Conservation (phyloP, 2,113 vertebrate species). For the Cardinalis cardinalis region DNA sequence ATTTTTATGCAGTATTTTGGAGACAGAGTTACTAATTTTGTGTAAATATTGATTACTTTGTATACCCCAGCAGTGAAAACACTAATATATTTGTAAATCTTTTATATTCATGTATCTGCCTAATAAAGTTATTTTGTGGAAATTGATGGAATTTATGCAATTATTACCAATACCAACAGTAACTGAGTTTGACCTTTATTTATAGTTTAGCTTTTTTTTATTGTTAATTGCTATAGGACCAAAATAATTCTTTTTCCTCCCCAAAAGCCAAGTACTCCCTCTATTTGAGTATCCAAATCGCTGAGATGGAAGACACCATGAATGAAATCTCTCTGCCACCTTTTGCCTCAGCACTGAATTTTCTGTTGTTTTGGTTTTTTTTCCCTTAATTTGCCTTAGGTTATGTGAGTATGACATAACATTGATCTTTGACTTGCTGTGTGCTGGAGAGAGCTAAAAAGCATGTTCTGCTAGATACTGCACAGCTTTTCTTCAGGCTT, state of each 20-base stretch:
- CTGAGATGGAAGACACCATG: not conserved
- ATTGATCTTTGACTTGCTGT: not conserved
- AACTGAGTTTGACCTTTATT: not conserved
- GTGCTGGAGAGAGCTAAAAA: not conserved
- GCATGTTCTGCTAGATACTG: not conserved
- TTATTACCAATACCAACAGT: not conserved
- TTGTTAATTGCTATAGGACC: not conserved
- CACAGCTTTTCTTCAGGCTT: not conserved
- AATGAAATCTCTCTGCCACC: not conserved
- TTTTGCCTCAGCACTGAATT: not conserved
- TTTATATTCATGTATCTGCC: constrained; percentile 39
- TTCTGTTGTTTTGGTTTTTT: not conserved
- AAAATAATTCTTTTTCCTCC: not conserved
- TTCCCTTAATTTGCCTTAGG: not conserved
- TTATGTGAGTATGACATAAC: accelerated
- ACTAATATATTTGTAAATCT: constrained; percentile 61
- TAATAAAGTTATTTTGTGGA: constrained; percentile 74
- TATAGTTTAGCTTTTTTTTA: not conserved
- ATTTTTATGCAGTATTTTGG: constrained; percentile 94
- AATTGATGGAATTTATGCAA: not conserved
- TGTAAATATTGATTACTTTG: constrained; percentile 38
- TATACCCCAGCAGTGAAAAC: constrained; percentile 23
- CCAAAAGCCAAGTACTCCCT: not conserved
- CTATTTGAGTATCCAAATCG: not conserved
- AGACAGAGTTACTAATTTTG: constrained; percentile 75